phyloP scores from a whole-genome alignment of 2,888 invertebrate genomes.

The Exephanes ischioxanthus region DNA sequence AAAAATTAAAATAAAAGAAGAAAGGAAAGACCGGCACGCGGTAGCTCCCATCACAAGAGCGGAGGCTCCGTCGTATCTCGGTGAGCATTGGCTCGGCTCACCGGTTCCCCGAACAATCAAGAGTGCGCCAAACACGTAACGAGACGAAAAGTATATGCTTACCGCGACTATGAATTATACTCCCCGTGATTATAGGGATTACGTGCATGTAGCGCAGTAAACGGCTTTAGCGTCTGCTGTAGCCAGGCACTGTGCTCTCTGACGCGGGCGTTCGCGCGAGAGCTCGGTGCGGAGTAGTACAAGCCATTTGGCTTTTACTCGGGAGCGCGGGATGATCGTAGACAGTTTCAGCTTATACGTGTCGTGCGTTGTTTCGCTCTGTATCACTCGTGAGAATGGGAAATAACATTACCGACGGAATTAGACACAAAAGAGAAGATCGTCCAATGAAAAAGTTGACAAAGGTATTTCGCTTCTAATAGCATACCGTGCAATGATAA shows the following conservation, averaged over 20 bases:
- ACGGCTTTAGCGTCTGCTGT: slow-evolving; percentile 68
- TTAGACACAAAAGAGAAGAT: not conserved
- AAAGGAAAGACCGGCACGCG: not conserved
- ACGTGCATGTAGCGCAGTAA: slow-evolving; percentile 76
- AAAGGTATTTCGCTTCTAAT: slow-evolving; percentile 13
- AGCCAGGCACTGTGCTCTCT: slow-evolving; percentile 26
- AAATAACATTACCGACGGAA: slow-evolving; percentile 5
- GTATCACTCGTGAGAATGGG: slow-evolving; percentile 26
- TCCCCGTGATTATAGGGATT: slow-evolving; percentile 81
- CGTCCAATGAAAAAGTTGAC: not conserved
- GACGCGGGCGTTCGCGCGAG: slow-evolving; percentile 59
- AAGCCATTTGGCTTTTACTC: slow-evolving; percentile 24
- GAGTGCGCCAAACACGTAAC: slow-evolving; percentile 73
- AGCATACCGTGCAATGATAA: slow-evolving; percentile 15
- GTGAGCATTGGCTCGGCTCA: slow-evolving; percentile 48
- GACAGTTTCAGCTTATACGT: slow-evolving; percentile 9
- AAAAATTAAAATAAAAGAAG: not conserved
- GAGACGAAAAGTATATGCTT: slow-evolving; percentile 77
- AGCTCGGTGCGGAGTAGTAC: slow-evolving; percentile 6
- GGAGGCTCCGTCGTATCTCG: slow-evolving; percentile 21
- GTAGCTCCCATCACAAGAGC: slow-evolving; percentile 32
- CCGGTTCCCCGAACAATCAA: slow-evolving; percentile 70
- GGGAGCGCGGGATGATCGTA: slow-evolving; percentile 35
- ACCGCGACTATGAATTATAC: slow-evolving; percentile 79
- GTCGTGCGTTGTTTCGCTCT: slow-evolving; percentile 16